Percentiles rank a stretch among this genome's conserved stretches.
Evolutionary conservation across 2,888 invertebrate genomes (phyloP).

Genomic region (Caenorhabditis sp.): DNA sequence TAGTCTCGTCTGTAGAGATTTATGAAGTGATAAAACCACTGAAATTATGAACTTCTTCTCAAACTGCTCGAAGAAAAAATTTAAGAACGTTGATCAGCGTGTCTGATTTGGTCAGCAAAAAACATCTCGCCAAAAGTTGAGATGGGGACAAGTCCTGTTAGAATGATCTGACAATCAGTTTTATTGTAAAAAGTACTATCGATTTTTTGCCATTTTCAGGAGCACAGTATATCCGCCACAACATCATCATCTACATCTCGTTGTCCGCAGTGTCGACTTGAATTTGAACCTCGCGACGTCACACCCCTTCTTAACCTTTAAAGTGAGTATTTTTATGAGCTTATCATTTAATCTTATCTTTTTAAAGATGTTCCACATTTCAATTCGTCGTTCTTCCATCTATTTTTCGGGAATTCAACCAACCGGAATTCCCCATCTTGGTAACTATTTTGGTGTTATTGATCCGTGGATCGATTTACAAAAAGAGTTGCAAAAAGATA

Average conservation of each 20-base stretch:
- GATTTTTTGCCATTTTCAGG: conserved; percentile 15
- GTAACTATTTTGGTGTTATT: conserved; percentile 95
- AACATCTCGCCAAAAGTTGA: too few species aligned
- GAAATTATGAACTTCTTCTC: too few species aligned
- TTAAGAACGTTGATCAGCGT: too few species aligned
- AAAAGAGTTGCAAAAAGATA: conserved; percentile 43
- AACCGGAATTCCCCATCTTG: conserved; percentile 89
- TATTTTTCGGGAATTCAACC: conserved; percentile 86
- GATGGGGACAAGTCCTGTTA: too few species aligned
- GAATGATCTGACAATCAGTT: too few species aligned
- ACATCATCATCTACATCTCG: conserved; percentile 25
- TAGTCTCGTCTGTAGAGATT: too few species aligned
- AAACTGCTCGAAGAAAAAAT: too few species aligned
- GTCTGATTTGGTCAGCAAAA: too few species aligned
- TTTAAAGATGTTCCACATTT: not conserved
- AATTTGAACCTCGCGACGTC: conserved; percentile 53
- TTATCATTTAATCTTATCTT: not conserved
- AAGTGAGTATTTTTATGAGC: not conserved
- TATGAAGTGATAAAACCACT: too few species aligned
- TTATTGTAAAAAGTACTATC: not conserved
- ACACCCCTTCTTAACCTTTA: conserved; percentile 59
- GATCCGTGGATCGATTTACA: conserved; percentile 86
- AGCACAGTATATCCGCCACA: conserved; percentile 33
- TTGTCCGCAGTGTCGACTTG: conserved; percentile 59
- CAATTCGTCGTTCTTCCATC: conserved; percentile 8